Percentiles rank a stretch among this genome's conserved stretches.
Evolutionary conservation across 2,888 invertebrate genomes (phyloP).

Genomic region (Junonia oenone): DNA sequence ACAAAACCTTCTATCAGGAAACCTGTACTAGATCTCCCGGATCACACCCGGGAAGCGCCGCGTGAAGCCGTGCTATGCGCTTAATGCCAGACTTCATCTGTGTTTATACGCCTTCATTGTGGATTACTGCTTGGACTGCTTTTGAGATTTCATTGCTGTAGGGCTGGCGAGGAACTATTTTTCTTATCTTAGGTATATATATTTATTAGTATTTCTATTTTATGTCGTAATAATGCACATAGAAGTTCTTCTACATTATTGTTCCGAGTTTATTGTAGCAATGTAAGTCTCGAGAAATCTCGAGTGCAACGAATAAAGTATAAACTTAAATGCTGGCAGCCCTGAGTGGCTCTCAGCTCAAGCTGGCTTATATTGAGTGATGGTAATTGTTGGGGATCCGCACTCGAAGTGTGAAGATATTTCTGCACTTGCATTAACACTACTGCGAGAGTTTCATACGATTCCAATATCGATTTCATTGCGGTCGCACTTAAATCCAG

Average conservation of each 20-base stretch:
- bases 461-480: not conserved
- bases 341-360: not conserved
- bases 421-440: not conserved
- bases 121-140: constrained; percentile 2
- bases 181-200: too few relatives aligned
- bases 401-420: not conserved
- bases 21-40: not conserved
- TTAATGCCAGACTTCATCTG: not conserved
- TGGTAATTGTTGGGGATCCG: not conserved
- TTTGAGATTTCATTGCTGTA: constrained; percentile 1
- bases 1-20: not conserved
- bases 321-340: not conserved
- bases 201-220: too few relatives aligned
- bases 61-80: not conserved
- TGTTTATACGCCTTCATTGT: constrained; percentile 15
- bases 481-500: not conserved
- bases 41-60: not conserved
- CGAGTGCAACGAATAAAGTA: not conserved
- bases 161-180: not conserved
- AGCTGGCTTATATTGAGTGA: constrained; percentile 1
- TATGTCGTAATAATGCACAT: too few relatives aligned
- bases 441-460: not conserved
- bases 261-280: too few relatives aligned
- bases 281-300: not conserved
- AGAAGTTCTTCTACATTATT: too few relatives aligned